A percentile compares a stretch with the other conserved stretches of the same genome.
phyloP scores from a whole-genome alignment of 2,113 vertebrate species.

The Paracanthobrama guichenoti region DNA sequence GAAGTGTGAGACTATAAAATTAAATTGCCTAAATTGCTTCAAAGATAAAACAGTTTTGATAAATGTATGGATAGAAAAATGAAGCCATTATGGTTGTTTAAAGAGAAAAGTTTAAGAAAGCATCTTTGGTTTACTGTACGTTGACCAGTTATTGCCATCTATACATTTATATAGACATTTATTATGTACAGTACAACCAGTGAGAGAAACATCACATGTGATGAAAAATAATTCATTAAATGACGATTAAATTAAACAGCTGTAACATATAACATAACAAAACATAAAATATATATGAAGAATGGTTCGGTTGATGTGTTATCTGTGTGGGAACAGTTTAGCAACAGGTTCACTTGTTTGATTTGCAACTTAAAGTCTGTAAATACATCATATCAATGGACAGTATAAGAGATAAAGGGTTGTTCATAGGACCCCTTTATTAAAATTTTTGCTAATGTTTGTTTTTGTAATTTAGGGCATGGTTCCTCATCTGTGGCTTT shows the following conservation, averaged over 20 bases:
- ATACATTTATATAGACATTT: too few species aligned
- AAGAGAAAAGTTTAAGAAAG: neutral
- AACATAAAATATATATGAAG: neutral
- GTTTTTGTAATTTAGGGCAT: conserved; percentile 55
- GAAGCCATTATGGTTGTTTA: neutral
- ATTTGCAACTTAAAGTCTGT: neutral
- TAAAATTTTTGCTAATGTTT: neutral
- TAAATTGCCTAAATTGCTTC: neutral
- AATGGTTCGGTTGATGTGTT: neutral
- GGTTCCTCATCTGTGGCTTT: conserved; percentile 73
- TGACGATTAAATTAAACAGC: too few species aligned
- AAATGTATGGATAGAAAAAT: neutral
- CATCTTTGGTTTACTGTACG: neutral
- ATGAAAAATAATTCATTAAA: neutral
- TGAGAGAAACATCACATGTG: neutral
- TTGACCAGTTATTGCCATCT: neutral
- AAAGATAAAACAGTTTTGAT: conserved; percentile 1
- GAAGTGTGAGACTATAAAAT: conserved; percentile 2
- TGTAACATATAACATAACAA: too few species aligned
- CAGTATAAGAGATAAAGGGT: neutral
- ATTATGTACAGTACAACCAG: neutral
- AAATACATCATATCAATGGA: neutral
- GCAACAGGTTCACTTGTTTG: neutral
- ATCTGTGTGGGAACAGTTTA: neutral
- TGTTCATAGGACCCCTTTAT: neutral